A percentile compares a stretch with the other conserved stretches of the same genome.
Evolutionary conservation across 2,797 vertebrate species (phyloP).

Genomic region (Channa striata): DNA sequence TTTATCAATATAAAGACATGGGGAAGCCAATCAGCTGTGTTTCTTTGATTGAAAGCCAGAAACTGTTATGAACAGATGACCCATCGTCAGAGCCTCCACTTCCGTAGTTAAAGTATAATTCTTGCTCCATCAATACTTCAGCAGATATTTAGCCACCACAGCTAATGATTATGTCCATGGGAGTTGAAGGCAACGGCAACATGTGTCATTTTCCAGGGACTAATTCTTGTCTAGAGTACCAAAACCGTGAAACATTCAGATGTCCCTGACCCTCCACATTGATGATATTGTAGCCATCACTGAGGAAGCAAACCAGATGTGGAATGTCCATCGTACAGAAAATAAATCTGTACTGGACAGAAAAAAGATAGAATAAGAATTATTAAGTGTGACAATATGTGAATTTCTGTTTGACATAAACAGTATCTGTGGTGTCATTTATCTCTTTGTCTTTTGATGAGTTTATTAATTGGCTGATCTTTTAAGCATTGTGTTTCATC

Average conservation of each 20-base stretch:
- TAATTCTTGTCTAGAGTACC: conserved; percentile 1
- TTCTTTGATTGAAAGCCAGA: conserved; percentile 71
- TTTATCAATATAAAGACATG: conserved; percentile 65
- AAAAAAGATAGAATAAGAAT: too few species aligned
- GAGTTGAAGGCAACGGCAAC: not conserved
- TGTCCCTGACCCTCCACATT: not conserved
- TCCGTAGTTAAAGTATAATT: conserved; percentile 38
- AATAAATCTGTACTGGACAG: not conserved
- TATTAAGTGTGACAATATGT: not conserved
- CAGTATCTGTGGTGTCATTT: not conserved
- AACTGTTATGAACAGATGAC: conserved; percentile 51
- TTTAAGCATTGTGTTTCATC: not conserved
- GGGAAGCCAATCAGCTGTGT: conserved; percentile 63
- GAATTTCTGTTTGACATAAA: not conserved
- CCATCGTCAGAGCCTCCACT: conserved; percentile 39
- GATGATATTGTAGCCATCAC: not conserved
- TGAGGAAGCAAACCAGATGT: not conserved
- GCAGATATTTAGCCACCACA: conserved; percentile 46
- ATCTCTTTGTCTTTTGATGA: not conserved
- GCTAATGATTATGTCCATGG: conserved; percentile 39
- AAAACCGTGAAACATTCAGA: not conserved
- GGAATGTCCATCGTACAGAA: not conserved
- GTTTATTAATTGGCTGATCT: not conserved
- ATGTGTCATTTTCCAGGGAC: conserved; percentile 13
- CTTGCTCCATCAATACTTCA: conserved; percentile 60